phyloP scores from a whole-genome alignment of 2,888 invertebrate genomes.

The Dasysyrphus tricinctus region DNA sequence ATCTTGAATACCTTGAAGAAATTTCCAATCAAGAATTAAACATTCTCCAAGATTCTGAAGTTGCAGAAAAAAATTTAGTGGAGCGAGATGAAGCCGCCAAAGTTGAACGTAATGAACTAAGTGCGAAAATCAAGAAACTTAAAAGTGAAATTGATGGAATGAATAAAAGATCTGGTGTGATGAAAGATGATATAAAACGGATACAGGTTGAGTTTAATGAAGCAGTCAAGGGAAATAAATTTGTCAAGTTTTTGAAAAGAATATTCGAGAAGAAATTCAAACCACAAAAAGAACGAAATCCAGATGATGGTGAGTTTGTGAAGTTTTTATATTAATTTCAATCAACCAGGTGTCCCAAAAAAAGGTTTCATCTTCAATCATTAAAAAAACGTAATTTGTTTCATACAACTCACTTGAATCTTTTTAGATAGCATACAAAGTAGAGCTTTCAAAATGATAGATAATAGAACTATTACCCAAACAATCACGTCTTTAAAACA shows the following conservation, averaged over 20 bases:
- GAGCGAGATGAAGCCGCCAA: conserved; percentile 86
- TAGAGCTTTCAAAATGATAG: no score
- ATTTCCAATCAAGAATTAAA: conserved; percentile 89
- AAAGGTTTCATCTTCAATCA: no score
- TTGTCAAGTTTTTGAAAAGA: conserved; percentile 89
- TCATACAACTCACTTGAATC: no score
- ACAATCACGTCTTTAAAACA: no score
- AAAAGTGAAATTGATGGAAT: conserved; percentile 85
- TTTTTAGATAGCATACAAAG: no score
- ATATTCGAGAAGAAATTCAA: conserved; percentile 94
- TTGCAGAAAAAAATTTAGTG: conserved; percentile 87
- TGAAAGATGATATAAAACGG: conserved; percentile 84
- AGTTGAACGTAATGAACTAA: conserved; percentile 85
- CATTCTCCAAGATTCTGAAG: conserved; percentile 89
- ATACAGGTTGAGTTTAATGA: conserved; percentile 86
- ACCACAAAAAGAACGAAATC: conserved; percentile 86
- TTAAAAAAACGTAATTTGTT: no score
- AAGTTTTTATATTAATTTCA: not conserved
- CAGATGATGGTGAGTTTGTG: conserved; percentile 77
- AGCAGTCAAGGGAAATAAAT: conserved; percentile 88
- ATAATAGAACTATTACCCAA: no score
- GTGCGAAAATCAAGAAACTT: conserved; percentile 84
- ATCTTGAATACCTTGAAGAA: conserved; percentile 85
- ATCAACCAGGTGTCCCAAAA: no score
- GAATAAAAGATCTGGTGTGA: conserved; percentile 82